Evolutionary conservation across 2,888 invertebrate genomes (phyloP), one percentile per base, ranked within the genome.

Genomic region (Alentia gelatinosa): DNA sequence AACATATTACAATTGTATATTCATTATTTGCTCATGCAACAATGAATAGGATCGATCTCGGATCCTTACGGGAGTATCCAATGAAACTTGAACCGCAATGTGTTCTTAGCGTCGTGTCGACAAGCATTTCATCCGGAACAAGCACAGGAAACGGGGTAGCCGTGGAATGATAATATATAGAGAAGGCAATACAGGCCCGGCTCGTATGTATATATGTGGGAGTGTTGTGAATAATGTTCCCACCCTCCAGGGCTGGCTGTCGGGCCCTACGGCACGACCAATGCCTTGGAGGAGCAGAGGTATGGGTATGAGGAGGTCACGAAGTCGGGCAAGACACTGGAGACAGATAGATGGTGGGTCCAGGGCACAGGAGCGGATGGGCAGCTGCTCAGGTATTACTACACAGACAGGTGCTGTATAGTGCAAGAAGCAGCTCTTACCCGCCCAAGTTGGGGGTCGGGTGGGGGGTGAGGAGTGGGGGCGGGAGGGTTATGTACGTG

Each of bases 151-250:
- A 42, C 12, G 15, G n/a, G 86, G 47, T 42, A 47, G 47, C 12
- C 9, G 50, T n/a, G 86, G 86, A 86, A 86, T 86, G 86, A 42
- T 86, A 86, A 86, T 86, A 86, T 50, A 86, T 26, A 19, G 86
- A 30, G 47, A 30, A 19, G 23, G 79, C 35, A 86, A 86, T 86
- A 47, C 42, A 86, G 47, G 30, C 86, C 42, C 47, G 86, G 42
- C 30, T 15, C 47, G 50, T 30, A 30, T 86, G 86, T 47, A 47
- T 39, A 79, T 47, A 3, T 86, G 47, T 47, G 30, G 86, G 50
- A 15, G 86, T n/a, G n/a, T 86, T 86, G 47, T 86, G 86, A 86
- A 86, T 86, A 47, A 86, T 86, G 86, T 47, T 35, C 79, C 35
- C 19, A 15, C 39, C 79, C 37, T 56, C 23, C 23, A 4, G 56